Percentiles rank a stretch among this genome's conserved stretches.
Evolutionary conservation across 2,888 invertebrate species (phyloP).

Genomic region (Rhopalosiphum nymphaeae): DNA sequence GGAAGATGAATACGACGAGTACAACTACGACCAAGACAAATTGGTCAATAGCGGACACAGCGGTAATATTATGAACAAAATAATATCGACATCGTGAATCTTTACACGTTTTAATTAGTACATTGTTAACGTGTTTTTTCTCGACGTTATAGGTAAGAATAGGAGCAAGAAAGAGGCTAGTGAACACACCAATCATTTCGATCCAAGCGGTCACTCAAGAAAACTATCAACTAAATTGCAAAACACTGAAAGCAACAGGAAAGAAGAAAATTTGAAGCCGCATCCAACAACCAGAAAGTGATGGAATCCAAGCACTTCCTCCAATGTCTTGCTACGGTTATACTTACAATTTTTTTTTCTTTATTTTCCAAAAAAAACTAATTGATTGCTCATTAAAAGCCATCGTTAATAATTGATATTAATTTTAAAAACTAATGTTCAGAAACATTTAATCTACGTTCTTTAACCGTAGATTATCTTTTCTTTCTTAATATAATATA

Average conservation of each 20-base stretch:
- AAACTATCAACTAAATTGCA: constrained; percentile 88
- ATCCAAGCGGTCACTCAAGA: constrained; percentile 93
- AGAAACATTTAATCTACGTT: constrained; percentile 15
- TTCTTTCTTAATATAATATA: constrained; percentile 10
- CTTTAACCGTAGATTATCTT: not conserved
- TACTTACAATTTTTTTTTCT: not conserved
- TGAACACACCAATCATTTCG: constrained; percentile 91
- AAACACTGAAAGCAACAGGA: constrained; percentile 87
- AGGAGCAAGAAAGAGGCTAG: constrained; percentile 89
- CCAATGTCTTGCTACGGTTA: constrained; percentile 21
- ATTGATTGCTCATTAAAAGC: not conserved
- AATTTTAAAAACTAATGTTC: constrained; percentile 33
- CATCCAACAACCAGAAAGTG: constrained; percentile 67
- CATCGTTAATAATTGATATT: constrained; percentile 21
- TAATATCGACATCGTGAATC: not conserved
- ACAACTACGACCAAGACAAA: constrained; percentile 94
- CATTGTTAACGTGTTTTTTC: not conserved
- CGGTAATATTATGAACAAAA: constrained; percentile 72
- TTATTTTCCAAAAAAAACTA: not conserved
- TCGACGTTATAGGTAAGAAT: constrained; percentile 75
- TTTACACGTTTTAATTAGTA: not conserved
- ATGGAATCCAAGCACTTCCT: not conserved
- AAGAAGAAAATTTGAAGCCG: constrained; percentile 71
- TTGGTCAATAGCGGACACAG: constrained; percentile 87
- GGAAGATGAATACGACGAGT: constrained; percentile 90